Percentiles rank a stretch among this genome's conserved stretches.
Conservation (phyloP, 2,113 vertebrate genomes). For the Catagonus wagneri region DNA sequence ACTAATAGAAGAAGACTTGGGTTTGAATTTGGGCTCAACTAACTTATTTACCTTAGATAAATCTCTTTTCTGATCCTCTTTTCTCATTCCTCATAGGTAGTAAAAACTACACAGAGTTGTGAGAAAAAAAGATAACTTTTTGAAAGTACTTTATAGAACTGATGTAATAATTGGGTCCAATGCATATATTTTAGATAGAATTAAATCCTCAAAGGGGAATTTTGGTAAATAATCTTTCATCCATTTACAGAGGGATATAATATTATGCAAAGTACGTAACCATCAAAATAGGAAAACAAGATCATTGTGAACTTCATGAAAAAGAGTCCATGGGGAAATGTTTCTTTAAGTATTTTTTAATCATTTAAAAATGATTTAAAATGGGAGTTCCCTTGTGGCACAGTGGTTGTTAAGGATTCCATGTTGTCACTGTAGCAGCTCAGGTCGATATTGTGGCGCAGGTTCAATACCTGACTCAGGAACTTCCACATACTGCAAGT, state of each 20-base stretch:
- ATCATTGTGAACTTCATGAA: conserved; percentile 6
- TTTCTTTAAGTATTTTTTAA: conserved; percentile 34
- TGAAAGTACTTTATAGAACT: conserved; percentile 3
- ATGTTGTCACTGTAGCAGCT: no score
- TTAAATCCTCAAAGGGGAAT: conserved; percentile 32
- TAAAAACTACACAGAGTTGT: conserved; percentile 36
- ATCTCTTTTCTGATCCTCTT: conserved; percentile 28
- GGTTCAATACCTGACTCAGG: no score
- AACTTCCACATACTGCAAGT: no score
- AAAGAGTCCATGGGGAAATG: not conserved
- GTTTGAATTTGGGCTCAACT: conserved; percentile 4
- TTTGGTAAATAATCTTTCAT: conserved; percentile 36
- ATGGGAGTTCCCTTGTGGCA: no score
- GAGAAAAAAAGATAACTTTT: conserved; percentile 49
- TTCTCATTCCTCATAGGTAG: conserved; percentile 4
- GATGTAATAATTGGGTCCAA: not conserved
- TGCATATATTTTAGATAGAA: conserved; percentile 41
- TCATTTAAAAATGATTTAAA: conserved; percentile 20
- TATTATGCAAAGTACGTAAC: conserved; percentile 28
- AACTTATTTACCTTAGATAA: conserved; percentile 49
- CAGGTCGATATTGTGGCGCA: no score
- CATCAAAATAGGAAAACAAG: conserved; percentile 15
- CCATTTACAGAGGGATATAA: not conserved
- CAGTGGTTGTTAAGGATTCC: no score
- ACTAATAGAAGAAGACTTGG: not conserved